These are phyloP conservation scores for Dugesia japonica DNA, from an alignment of 2,888 invertebrate genomes.

Conservation along the genomic window DNA sequence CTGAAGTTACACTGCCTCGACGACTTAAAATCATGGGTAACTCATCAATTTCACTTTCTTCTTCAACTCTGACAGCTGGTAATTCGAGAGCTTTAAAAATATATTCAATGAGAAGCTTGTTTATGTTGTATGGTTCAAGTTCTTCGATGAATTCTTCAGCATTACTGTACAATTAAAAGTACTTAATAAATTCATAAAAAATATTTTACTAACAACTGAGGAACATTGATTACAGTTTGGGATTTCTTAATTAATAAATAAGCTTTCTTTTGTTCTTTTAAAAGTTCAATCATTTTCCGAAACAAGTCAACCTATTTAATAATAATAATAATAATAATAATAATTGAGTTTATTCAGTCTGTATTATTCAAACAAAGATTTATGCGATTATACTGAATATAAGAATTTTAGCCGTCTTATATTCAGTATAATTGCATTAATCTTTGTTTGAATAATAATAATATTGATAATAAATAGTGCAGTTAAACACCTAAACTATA, in stretches of 20 bases:
- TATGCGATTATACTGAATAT: no score
- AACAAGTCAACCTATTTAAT: not conserved
- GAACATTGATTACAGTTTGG: not conserved
- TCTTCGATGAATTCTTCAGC: not conserved
- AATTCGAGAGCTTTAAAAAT: slow-evolving; percentile 6
- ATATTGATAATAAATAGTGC: no score
- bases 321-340: no score
- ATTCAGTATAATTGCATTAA: no score
- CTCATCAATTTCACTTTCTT: not conserved
- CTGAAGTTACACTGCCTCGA: not conserved
- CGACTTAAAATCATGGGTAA: not conserved
- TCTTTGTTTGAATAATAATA: no score
- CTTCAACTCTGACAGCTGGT: not conserved
- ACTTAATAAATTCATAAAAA: not conserved
- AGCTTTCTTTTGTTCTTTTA: not conserved
- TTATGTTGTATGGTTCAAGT: not conserved
- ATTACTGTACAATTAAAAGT: not conserved
- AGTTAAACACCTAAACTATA: no score
- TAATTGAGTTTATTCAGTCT: no score
- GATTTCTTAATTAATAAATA: not conserved
- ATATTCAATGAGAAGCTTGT: not conserved
- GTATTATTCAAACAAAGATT: no score
- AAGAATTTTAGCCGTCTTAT: no score
- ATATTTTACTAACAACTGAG: not conserved
- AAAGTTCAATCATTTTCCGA: not conserved